These are phyloP conservation scores for Hirtodrosophila histrioides DNA, from an alignment of 2,888 invertebrate species.

Conservation along the genomic window DNA sequence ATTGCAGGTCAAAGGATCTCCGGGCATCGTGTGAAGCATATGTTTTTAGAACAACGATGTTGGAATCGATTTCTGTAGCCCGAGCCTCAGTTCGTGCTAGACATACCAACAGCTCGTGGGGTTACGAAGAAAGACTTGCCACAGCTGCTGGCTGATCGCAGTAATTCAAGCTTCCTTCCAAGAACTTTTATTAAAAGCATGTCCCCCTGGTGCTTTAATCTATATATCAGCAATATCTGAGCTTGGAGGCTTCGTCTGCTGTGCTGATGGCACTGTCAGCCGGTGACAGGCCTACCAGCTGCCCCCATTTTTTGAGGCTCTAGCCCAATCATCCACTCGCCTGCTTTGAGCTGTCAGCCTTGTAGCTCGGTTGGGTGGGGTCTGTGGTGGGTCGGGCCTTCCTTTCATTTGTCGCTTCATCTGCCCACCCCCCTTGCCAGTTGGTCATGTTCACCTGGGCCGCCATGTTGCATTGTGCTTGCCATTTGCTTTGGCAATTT, in stretches of 20 bases:
- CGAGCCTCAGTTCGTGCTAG: no score
- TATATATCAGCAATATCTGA: constrained; percentile 8
- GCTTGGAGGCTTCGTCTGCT: not conserved
- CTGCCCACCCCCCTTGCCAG: constrained; percentile 2
- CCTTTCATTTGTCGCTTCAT: constrained; percentile 25
- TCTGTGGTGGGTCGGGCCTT: not conserved
- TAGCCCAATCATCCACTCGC: constrained; percentile 16
- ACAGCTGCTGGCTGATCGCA: no score
- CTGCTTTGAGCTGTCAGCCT: constrained; percentile 43
- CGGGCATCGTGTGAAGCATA: no score
- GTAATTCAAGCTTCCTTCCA: no score
- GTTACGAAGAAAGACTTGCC: no score
- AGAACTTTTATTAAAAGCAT: no score
- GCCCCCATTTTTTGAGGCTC: constrained; percentile 7
- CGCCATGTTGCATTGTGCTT: constrained; percentile 36
- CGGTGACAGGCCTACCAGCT: constrained; percentile 33
- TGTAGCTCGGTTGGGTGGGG: not conserved
- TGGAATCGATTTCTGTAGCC: no score
- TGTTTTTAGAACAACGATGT: no score
- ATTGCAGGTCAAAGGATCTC: no score
- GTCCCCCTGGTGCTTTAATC: no score
- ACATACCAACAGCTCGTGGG: no score
- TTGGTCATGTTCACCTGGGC: constrained; percentile 25
- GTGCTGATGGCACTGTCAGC: constrained; percentile 35
- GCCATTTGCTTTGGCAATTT: constrained; percentile 52